Evolutionary conservation across 2,797 vertebrate genomes (phyloP).

Genomic region (Myotis findleyi): DNA sequence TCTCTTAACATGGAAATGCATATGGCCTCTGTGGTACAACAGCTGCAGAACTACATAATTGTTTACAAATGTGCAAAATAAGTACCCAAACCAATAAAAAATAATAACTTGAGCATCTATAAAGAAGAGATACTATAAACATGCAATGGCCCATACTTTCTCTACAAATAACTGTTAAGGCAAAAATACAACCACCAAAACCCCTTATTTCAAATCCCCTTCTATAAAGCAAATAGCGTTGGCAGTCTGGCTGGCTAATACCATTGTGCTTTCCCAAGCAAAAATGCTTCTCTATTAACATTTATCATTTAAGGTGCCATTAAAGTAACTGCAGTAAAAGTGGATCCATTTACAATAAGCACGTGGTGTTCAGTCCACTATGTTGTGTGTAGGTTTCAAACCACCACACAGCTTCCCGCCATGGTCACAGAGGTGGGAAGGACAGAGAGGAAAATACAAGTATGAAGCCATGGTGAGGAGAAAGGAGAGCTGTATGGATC

Average conservation of each 20-base stretch:
- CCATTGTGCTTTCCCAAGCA: slow-evolving; percentile 65
- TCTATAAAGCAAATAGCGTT: slow-evolving; percentile 62
- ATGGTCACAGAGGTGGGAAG: background rate
- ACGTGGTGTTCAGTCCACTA: background rate
- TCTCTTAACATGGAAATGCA: slow-evolving; percentile 62
- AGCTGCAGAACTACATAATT: slow-evolving; percentile 77
- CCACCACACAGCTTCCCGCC: background rate
- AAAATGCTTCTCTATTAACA: slow-evolving; percentile 74
- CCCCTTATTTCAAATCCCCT: slow-evolving; percentile 73
- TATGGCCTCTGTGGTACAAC: slow-evolving; percentile 60
- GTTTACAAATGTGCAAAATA: slow-evolving; percentile 77
- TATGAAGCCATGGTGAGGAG: background rate
- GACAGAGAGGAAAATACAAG: background rate
- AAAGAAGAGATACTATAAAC: slow-evolving; percentile 78
- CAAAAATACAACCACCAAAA: slow-evolving; percentile 75
- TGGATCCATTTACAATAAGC: slow-evolving; percentile 19
- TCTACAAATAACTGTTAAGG: slow-evolving; percentile 72
- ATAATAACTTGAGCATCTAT: slow-evolving; percentile 78
- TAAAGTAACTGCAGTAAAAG: slow-evolving; percentile 55
- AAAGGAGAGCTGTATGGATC: background rate
- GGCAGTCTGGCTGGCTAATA: slow-evolving; percentile 63
- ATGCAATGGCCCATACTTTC: slow-evolving; percentile 70
- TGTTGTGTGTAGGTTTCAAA: background rate
- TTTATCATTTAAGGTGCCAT: slow-evolving; percentile 65
- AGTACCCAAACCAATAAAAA: slow-evolving; percentile 76